These are phyloP conservation scores for Triplophysa tibetana DNA, from an alignment of 2,113 vertebrate species.

Conservation along the genomic window DNA sequence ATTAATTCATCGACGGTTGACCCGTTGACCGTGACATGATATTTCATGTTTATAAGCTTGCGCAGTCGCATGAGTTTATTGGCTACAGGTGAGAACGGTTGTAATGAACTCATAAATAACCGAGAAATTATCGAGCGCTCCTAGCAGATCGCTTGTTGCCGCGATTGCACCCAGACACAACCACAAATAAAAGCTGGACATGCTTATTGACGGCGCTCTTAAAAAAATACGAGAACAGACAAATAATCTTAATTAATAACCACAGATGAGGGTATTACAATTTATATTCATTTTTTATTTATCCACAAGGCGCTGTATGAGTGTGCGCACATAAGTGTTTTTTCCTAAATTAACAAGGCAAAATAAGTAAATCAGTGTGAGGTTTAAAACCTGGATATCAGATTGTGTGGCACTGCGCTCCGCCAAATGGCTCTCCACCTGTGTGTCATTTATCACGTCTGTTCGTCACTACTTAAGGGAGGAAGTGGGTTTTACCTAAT, in stretches of 20 bases:
- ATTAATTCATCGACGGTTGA: constrained; percentile 45
- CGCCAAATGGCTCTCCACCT: constrained; percentile 17
- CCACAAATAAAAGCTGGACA: constrained; percentile 15
- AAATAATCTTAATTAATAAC: constrained; percentile 35
- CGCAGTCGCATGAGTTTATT: constrained; percentile 32
- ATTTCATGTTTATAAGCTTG: constrained; percentile 50
- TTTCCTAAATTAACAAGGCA: constrained; percentile 1
- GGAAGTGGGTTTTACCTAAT: constrained; percentile 19
- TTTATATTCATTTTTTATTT: neutral
- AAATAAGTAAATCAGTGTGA: constrained; percentile 17
- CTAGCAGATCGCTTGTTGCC: neutral
- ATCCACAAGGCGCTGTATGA: neutral
- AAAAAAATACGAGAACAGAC: constrained; percentile 4
- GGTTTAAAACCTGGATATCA: constrained; percentile 21
- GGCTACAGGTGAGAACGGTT: constrained; percentile 13
- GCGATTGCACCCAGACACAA: neutral
- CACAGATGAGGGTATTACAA: neutral
- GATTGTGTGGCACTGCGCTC: neutral
- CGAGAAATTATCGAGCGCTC: constrained; percentile 6
- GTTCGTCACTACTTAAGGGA: neutral
- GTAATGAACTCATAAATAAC: constrained; percentile 46
- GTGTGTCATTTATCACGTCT: constrained; percentile 19
- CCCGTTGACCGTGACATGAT: constrained; percentile 41
- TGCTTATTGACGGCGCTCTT: neutral
- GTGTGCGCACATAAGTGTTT: neutral